Evolutionary conservation across 2,797 vertebrate species (phyloP).

Genomic region (Yasuhikotakia modesta): DNA sequence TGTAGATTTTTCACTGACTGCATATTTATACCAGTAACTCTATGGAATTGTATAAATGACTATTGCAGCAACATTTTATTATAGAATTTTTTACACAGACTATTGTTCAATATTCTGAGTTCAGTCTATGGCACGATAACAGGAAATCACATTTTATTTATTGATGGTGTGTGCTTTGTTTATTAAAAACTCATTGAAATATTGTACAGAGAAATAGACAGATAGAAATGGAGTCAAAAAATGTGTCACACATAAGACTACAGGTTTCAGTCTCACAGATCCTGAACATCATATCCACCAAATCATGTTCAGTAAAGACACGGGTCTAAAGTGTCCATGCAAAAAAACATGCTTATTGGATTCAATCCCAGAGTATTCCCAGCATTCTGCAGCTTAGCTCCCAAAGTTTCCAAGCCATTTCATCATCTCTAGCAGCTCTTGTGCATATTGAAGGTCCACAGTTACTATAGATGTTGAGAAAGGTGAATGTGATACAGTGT

Average conservation of each 20-base stretch:
- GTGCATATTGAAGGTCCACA: constrained; percentile 60
- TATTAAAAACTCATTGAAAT: background rate
- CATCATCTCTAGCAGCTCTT: constrained; percentile 62
- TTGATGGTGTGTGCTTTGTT: background rate
- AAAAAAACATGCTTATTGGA: background rate
- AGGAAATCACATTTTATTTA: background rate
- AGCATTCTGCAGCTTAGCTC: constrained; percentile 67
- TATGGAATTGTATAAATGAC: too few relatives aligned
- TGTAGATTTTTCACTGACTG: too few relatives aligned
- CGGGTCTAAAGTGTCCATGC: background rate
- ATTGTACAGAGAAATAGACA: too few relatives aligned
- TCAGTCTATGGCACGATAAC: background rate
- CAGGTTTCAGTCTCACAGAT: background rate
- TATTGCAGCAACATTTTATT: too few relatives aligned
- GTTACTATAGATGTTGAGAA: constrained; percentile 51
- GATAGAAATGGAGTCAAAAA: background rate
- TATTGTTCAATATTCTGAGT: background rate
- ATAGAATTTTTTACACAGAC: background rate
- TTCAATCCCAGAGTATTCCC: constrained; percentile 64
- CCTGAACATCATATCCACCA: background rate
- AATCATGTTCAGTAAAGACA: background rate
- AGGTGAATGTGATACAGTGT: background rate
- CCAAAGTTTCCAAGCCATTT: constrained; percentile 65
- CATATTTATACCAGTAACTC: background rate
- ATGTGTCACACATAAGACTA: background rate